Conservation (phyloP, 2,797 vertebrate species). For the Tangara arthus region DNA sequence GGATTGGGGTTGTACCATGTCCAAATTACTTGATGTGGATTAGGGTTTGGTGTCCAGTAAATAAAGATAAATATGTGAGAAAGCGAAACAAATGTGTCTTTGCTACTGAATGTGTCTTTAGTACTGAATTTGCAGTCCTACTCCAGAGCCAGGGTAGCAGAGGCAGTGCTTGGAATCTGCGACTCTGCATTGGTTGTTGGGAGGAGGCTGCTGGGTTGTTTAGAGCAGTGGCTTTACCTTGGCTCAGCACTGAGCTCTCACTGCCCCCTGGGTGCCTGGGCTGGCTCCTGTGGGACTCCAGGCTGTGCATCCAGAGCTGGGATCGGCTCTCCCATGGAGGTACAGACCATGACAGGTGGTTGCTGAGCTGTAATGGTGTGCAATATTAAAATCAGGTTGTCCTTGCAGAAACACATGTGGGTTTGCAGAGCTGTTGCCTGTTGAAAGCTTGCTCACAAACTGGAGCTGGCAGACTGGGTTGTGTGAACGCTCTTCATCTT, state of each 20-base stretch:
- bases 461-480: background rate
- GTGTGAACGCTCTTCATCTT: background rate
- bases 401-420: fast-evolving
- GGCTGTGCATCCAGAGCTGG: background rate
- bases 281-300: background rate
- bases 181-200: fast-evolving
- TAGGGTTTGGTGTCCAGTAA: background rate
- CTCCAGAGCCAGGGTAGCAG: background rate
- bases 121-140: background rate
- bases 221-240: background rate
- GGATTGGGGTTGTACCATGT: background rate
- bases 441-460: background rate
- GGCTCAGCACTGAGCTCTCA: fast-evolving
- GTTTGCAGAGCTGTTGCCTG: background rate
- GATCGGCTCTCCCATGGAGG: background rate
- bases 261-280: background rate
- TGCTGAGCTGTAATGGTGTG: background rate
- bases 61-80: background rate
- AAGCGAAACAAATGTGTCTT: background rate
- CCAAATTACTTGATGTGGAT: background rate
- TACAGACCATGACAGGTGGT: too few relatives aligned
- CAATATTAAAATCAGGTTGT: background rate
- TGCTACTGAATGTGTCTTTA: background rate
- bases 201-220: background rate
- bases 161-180: background rate